Conservation (phyloP, 64 coral and sea anemone species). For the Stichodactyla helianthus region DNA sequence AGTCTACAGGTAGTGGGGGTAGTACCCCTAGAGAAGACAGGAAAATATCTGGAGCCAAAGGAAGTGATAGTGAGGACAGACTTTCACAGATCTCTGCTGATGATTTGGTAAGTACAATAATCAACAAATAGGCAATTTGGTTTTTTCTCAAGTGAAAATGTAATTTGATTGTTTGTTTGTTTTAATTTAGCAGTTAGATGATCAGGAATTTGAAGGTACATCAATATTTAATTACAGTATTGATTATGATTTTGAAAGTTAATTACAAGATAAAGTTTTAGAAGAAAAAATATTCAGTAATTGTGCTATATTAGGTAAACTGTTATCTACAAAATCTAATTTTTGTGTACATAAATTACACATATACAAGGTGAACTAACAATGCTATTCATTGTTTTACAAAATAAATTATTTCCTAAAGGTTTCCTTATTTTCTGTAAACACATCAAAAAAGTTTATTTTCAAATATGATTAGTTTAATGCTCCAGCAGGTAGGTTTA, state of each 20-base stretch:
- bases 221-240: not conserved
- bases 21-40: not conserved
- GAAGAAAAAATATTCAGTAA: no score
- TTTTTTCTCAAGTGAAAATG: not conserved
- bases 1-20: constrained; percentile 8
- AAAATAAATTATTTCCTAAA: not conserved
- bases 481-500: not conserved
- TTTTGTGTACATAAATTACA: not conserved
- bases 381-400: not conserved
- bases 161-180: not conserved
- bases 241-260: no score
- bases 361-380: not conserved
- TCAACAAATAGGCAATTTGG: no score
- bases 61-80: constrained; percentile 1
- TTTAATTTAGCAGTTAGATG: constrained; percentile 11
- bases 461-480: not conserved
- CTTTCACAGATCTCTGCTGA: not conserved
- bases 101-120: not conserved
- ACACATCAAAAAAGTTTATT: not conserved
- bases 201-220: constrained; percentile 16
- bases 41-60: constrained; percentile 7
- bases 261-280: no score
- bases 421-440: not conserved
- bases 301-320: no score
- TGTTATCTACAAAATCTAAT: no score